Percentiles rank a stretch among this genome's conserved stretches.
These are phyloP conservation scores for Drosophila parvula DNA, from an alignment of 1,140 invertebrate species.

Conservation along the genomic window DNA sequence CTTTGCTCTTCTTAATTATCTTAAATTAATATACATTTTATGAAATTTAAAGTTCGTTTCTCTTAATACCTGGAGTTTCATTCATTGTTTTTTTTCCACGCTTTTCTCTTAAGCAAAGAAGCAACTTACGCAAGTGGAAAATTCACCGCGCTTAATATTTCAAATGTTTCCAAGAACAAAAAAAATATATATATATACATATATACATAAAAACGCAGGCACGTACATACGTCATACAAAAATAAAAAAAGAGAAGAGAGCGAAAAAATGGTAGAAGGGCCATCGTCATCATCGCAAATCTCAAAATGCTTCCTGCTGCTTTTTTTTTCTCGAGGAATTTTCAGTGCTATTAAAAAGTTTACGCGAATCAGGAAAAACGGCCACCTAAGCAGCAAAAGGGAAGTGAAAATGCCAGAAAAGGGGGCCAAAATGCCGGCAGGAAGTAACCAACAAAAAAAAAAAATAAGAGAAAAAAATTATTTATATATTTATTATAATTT, in stretches of 20 bases:
- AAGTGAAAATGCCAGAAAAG: conserved; percentile 26
- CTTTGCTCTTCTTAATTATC: no score
- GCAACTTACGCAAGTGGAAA: conserved; percentile 34
- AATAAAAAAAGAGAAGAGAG: not conserved
- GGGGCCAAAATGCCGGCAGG: conserved; percentile 11
- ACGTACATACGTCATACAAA: conserved; percentile 8
- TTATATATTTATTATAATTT: conserved; percentile 52
- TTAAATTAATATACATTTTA: no score
- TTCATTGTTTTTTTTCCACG: no score
- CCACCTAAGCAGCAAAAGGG: conserved; percentile 36
- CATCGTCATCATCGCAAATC: conserved; percentile 48
- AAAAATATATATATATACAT: not conserved
- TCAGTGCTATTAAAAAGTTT: conserved; percentile 49
- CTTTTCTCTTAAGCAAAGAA: not conserved
- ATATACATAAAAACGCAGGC: conserved; percentile 8
- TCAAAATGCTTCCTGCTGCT: conserved; percentile 47
- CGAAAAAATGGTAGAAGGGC: conserved; percentile 1
- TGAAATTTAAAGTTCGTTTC: no score
- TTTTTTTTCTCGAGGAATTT: conserved; percentile 40
- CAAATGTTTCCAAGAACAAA: conserved; percentile 10
- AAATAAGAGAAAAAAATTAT: conserved; percentile 28
- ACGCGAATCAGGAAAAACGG: conserved; percentile 48
- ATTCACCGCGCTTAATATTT: conserved; percentile 26
- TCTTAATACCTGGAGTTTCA: no score
- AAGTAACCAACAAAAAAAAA: conserved; percentile 31